phyloP scores from a whole-genome alignment of 2,888 invertebrate genomes.

The Drosophila crucigera region DNA sequence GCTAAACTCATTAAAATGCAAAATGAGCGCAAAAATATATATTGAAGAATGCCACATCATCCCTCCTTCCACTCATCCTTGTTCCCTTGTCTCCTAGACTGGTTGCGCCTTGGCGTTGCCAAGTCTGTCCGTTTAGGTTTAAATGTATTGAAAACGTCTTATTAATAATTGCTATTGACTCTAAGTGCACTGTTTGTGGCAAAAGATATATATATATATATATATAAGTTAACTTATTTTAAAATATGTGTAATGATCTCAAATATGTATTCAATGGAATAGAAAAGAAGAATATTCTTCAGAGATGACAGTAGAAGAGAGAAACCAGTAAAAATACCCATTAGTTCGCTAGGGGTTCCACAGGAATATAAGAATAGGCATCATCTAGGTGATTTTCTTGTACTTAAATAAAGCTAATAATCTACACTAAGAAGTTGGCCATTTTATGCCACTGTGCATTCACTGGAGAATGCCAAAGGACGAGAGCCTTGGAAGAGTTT shows the following conservation, averaged over 20 bases:
- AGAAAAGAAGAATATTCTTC: too few species aligned
- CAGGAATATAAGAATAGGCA: neutral
- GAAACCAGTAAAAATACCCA: neutral
- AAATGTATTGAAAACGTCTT: neutral
- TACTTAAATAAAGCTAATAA: neutral
- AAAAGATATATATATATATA: neutral
- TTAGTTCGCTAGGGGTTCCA: too few species aligned
- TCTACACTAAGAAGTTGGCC: too few species aligned
- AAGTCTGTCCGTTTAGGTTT: neutral
- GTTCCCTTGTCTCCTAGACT: neutral
- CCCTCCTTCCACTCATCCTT: neutral
- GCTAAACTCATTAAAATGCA: conserved; percentile 77
- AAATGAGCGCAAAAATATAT: conserved; percentile 65
- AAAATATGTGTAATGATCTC: neutral
- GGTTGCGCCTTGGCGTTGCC: neutral
- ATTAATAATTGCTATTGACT: neutral
- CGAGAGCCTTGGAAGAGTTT: conserved; percentile 13
- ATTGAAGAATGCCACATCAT: conserved; percentile 38
- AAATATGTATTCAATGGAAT: neutral
- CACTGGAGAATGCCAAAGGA: neutral
- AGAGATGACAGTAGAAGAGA: neutral
- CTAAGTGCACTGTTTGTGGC: neutral
- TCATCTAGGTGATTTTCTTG: neutral
- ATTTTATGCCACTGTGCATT: neutral
- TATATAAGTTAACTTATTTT: neutral